Evolutionary conservation across 2,113 vertebrate species (phyloP).

Genomic region (Corydoras sp.): DNA sequence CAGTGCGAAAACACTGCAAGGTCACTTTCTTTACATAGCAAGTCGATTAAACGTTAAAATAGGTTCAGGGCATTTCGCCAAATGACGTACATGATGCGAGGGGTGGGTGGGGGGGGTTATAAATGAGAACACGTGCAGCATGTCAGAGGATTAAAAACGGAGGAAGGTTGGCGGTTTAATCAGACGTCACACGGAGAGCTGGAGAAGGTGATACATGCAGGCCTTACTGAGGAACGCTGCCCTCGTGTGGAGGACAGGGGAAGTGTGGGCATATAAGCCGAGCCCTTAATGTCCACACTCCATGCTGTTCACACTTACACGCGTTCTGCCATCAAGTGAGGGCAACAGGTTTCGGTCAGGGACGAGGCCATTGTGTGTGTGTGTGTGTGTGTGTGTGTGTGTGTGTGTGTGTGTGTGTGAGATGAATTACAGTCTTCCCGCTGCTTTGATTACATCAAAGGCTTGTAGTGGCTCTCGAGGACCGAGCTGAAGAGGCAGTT

Average conservation of each 20-base stretch:
- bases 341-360: neutral
- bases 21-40: too few relatives aligned
- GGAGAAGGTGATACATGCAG: neutral
- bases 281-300: neutral
- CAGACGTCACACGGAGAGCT: neutral
- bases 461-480: neutral
- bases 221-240: too few relatives aligned
- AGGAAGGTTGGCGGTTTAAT: neutral
- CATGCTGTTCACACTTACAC: neutral
- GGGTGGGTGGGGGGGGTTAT: too few relatives aligned
- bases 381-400: constrained; percentile 15
- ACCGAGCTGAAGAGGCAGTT: neutral
- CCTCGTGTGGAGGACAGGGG: too few relatives aligned
- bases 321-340: neutral
- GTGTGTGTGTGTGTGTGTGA: neutral
- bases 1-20: too few relatives aligned
- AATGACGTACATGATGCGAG: too few relatives aligned
- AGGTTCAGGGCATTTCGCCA: too few relatives aligned
- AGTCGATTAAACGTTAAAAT: too few relatives aligned
- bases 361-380: neutral
- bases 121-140: neutral
- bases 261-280: constrained; percentile 11
- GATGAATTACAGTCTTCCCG: neutral
- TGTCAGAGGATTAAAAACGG: constrained; percentile 5
- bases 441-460: constrained; percentile 1